phyloP scores from a whole-genome alignment of 2,888 invertebrate species.

The Hirtodrosophila histrioides region DNA sequence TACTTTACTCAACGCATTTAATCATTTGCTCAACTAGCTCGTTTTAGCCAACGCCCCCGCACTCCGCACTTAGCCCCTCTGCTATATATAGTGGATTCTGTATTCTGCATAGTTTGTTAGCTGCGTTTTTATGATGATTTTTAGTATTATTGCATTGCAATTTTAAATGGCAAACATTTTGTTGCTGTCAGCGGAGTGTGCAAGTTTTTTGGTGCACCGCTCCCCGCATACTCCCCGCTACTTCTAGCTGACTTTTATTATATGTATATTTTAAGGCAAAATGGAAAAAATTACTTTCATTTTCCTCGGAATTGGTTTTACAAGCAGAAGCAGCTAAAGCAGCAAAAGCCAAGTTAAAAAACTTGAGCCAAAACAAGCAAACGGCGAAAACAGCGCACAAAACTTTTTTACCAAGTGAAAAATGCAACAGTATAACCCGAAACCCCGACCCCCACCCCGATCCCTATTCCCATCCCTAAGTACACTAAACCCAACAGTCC shows the following conservation, averaged over 20 bases:
- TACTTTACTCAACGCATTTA: slow-evolving; percentile 8
- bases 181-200: slow-evolving; percentile 47
- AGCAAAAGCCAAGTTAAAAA: slow-evolving; percentile 53
- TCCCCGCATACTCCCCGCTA: not conserved
- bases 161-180: slow-evolving; percentile 72
- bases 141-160: slow-evolving; percentile 69
- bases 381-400: slow-evolving; percentile 33
- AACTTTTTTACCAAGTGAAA: slow-evolving; percentile 66
- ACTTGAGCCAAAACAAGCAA: slow-evolving; percentile 65
- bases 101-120: slow-evolving; percentile 22
- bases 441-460: no score
- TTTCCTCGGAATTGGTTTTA: slow-evolving; percentile 78
- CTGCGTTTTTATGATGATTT: slow-evolving; percentile 65
- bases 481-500: no score
- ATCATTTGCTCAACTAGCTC: slow-evolving; percentile 7
- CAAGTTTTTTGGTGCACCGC: slow-evolving; percentile 7
- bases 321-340: slow-evolving; percentile 54
- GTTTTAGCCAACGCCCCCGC: no score
- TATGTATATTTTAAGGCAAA: slow-evolving; percentile 71
- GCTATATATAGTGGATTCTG: not conserved
- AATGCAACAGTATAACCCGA: slow-evolving; percentile 58
- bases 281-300: slow-evolving; percentile 78
- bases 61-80: not conserved
- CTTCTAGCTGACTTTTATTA: slow-evolving; percentile 52
- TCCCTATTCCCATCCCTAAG: no score